Evolutionary conservation across 2,113 vertebrate genomes (phyloP), one percentile per base, ranked within the genome.

Genomic region (Pterocles gutturalis): DNA sequence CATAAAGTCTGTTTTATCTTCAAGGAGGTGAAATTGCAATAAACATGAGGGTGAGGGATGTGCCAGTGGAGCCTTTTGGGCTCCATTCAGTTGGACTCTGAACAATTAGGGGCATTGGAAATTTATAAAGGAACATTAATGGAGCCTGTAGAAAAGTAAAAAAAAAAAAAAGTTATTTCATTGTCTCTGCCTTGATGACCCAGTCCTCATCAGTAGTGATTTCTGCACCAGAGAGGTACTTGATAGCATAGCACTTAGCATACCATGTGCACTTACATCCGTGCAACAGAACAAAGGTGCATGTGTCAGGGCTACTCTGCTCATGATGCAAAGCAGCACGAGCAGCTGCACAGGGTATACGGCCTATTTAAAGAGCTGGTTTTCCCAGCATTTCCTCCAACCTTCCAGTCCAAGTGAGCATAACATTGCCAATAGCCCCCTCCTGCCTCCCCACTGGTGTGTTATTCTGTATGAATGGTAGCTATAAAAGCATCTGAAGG

Each of bases 251-350:
- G 19, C 6, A n/a, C 38, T 48, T 58, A 31, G 69, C 57, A 29
- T 7, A 72, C 43, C 36, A 43, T 0, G 0, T 18, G 45, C 22
- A 3, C 55, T 12, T 38, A 34, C 26, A 57, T 21, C 62, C 4
- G 1, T 2, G 17, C 29, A 34, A 31, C 17, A 64, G 34, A 34
- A 25, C 1, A 20, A 53, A 75, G 67, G 55, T 13, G 26, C 0
- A 1, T 4, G 22, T 46, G 34, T 13, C 22, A 36, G 46, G 19
- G 49, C 53, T 69, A 1, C 38, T 71, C 53, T 75, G 60, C 51
- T 36, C 36, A 6, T 7, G 29, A 5, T 34, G 10, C 34, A 53
- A 36, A 66, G 54, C 24, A 70, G 15, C 62, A 49, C 0, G 0
- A 92, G 77, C 85, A 62, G 49, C 77, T 58, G 78, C 55, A 25